Evolutionary conservation across 2,113 vertebrate species (phyloP).

Genomic region (Heterochromis multidens): DNA sequence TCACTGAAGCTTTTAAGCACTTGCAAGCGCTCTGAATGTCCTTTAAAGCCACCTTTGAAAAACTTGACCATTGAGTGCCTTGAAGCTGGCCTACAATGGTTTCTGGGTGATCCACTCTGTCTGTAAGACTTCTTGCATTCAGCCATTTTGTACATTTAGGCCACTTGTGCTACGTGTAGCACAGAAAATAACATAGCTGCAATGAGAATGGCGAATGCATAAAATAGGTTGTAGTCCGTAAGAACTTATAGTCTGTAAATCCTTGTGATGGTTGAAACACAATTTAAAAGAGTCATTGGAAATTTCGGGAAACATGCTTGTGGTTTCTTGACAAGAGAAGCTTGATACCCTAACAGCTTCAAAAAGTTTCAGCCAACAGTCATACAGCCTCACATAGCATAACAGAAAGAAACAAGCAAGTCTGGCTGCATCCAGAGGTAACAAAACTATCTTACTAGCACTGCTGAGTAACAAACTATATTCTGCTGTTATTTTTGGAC

Average conservation of each 20-base stretch:
- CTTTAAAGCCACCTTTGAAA: slow-evolving; percentile 4
- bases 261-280: background rate
- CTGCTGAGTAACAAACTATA: too few relatives aligned
- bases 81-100: background rate
- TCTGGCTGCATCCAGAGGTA: too few relatives aligned
- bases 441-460: too few relatives aligned
- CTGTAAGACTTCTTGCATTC: background rate
- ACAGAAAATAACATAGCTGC: background rate
- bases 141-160: background rate
- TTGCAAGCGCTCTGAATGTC: background rate
- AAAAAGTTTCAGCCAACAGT: background rate
- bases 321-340: background rate
- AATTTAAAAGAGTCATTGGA: background rate
- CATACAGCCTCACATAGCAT: background rate
- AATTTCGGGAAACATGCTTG: background rate
- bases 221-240: background rate
- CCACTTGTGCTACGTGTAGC: background rate
- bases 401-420: too few relatives aligned
- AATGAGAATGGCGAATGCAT: background rate
- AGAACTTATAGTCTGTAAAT: too few relatives aligned
- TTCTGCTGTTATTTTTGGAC: background rate
- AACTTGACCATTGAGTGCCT: background rate
- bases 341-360: background rate
- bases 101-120: background rate
- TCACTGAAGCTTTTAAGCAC: slow-evolving; percentile 15